Base-by-base conservation (phyloP, 2,888 invertebrate genomes). In the Brachyptera risi region DNA sequence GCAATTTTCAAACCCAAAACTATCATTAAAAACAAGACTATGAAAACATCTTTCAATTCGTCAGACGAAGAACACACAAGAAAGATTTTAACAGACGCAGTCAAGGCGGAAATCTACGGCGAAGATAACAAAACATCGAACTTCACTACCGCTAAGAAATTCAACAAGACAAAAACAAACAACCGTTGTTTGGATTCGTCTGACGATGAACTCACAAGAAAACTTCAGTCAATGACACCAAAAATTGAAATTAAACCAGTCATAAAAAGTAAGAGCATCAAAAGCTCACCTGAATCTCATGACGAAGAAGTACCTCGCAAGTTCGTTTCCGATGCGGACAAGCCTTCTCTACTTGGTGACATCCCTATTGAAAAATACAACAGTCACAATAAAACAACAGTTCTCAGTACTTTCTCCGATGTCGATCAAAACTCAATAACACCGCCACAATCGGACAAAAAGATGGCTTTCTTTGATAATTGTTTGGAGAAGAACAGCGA, bases 321-420 rank as follows among this genome's bases (percentile, higher is more conserved):
- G 17, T 62, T 58, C 35, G 7, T 54, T 4, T 31, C 56, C 7
- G 60, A 63, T 24, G 24, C 37, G 1, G 63, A 62, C 21, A 61
- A 62, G 21, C 19, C 56, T 17, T 60, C 58, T 2, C 62, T 57
- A 51, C 61, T 57, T 24, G 62, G 65, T 17, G 40, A 44, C n/a
- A 24, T 56, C 9, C 56, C 40, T 2, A 37, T 49, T 40, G 61
- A 65, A 21, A 66, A 67, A 40, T 44, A 50, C 19, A 23, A 31
- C 17, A 61, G 37, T 27, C 62, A 59, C 26, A 38, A 3, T 3
- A 61, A 61, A 51, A 27, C 31, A 13, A 13, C 49, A 2, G 17
- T 26, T 1, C 9, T 50, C 5, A 79, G 79, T 63, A 74, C 78
- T 60, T 79, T 79, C 40, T 80, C 76, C 60, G 80, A 78, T 73